phyloP scores from a whole-genome alignment of 2,113 vertebrate genomes.

The Oreochromis niloticus region DNA sequence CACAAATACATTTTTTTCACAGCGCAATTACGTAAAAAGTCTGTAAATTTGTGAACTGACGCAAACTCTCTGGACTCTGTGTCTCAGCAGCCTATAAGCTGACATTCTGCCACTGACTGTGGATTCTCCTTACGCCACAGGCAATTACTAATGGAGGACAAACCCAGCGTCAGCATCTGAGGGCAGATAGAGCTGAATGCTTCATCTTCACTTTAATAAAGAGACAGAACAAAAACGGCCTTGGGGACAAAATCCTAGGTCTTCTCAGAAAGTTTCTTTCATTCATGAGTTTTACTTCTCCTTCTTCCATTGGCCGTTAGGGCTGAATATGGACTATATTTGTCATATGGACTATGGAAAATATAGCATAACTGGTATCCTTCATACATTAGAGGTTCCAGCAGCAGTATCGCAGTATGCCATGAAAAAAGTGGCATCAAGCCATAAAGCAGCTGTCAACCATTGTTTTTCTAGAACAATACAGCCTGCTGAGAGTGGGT shows the following conservation, averaged over 20 bases:
- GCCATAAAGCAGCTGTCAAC: neutral
- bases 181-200: neutral
- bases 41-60: neutral
- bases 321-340: neutral
- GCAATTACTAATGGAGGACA: neutral
- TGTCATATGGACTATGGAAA: neutral
- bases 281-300: neutral
- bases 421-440: neutral
- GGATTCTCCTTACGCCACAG: neutral
- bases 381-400: neutral
- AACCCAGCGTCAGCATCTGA: fast-evolving
- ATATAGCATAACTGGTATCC: neutral
- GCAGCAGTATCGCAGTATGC: neutral
- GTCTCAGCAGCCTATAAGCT: neutral
- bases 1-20: neutral
- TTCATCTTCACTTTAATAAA: neutral
- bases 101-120: neutral
- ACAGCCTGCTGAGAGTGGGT: neutral
- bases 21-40: neutral
- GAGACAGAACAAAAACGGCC: neutral
- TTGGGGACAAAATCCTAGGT: neutral
- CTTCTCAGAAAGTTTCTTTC: neutral
- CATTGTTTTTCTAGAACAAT: neutral
- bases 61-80: neutral
- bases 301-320: neutral